phyloP scores from a whole-genome alignment of 2,888 invertebrate genomes.

The Dendrolimus houi region DNA sequence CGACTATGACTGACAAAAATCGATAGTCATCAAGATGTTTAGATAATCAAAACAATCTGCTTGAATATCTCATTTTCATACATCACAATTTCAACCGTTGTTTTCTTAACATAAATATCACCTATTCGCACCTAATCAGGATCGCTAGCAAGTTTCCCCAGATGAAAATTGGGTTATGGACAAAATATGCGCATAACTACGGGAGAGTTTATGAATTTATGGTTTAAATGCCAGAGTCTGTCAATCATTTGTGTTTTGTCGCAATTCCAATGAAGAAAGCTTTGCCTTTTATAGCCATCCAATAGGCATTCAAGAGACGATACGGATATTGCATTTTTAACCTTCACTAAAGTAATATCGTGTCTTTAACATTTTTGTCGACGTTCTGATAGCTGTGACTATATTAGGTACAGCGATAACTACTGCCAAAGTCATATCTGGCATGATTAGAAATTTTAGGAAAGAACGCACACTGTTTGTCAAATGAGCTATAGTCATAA shows the following conservation, averaged over 20 bases:
- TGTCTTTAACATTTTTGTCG: neutral
- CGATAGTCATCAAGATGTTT: too few species aligned
- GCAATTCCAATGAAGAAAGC: conserved; percentile 48
- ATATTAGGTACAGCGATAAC: too few species aligned
- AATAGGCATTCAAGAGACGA: conserved; percentile 16
- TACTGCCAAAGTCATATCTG: too few species aligned
- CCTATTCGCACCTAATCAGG: too few species aligned
- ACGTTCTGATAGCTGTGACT: neutral
- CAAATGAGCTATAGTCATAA: too few species aligned
- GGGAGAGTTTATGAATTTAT: conserved; percentile 33
- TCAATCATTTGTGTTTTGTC: conserved; percentile 61
- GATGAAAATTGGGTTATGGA: conserved; percentile 17
- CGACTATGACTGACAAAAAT: too few species aligned
- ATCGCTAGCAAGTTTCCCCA: conserved; percentile 3
- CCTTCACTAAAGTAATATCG: conserved; percentile 11
- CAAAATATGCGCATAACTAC: conserved; percentile 37
- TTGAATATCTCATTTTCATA: too few species aligned
- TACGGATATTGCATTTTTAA: conserved; percentile 21
- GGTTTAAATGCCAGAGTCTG: conserved; percentile 39
- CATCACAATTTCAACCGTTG: too few species aligned
- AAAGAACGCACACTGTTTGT: too few species aligned
- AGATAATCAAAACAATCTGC: too few species aligned
- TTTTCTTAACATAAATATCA: too few species aligned
- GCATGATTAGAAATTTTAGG: too few species aligned
- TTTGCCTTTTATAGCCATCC: conserved; percentile 35